Conservation (phyloP, 2,113 vertebrate genomes). For the Ceyx cyanopectus region DNA sequence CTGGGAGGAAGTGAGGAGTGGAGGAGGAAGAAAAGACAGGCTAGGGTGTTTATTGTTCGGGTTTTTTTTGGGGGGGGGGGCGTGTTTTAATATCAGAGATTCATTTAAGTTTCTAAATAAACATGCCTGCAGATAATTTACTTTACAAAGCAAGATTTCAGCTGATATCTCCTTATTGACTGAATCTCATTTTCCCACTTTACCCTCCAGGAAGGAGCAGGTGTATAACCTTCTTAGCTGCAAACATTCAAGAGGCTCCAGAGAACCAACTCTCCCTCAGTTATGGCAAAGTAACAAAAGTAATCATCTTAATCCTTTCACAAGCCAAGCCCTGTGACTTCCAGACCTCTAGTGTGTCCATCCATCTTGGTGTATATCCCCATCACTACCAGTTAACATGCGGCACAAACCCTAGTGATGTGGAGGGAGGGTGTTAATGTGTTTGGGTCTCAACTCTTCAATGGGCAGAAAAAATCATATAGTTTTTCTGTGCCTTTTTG, state of each 20-base stretch:
- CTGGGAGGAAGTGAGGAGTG: not conserved
- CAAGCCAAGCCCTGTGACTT: not conserved
- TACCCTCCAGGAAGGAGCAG: fast-evolving
- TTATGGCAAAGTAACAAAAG: not conserved
- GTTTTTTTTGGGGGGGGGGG: too few relatives aligned
- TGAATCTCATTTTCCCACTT: not conserved
- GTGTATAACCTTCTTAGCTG: not conserved
- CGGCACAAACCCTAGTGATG: fast-evolving
- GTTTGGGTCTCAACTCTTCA: not conserved
- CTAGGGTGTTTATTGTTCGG: not conserved
- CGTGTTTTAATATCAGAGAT: not conserved
- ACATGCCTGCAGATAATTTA: not conserved
- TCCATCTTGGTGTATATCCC: not conserved
- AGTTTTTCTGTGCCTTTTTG: not conserved
- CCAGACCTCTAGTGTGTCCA: fast-evolving
- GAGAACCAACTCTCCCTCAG: not conserved
- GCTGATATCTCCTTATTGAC: not conserved
- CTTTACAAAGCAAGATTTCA: not conserved
- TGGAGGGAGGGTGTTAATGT: fast-evolving
- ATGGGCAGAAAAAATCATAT: not conserved
- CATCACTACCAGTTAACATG: fast-evolving
- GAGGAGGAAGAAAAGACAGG: not conserved
- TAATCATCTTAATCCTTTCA: not conserved
- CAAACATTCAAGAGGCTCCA: not conserved
- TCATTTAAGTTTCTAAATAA: not conserved